Evolutionary conservation across 2,113 vertebrate species (phyloP).

Genomic region (Thermophis baileyi): DNA sequence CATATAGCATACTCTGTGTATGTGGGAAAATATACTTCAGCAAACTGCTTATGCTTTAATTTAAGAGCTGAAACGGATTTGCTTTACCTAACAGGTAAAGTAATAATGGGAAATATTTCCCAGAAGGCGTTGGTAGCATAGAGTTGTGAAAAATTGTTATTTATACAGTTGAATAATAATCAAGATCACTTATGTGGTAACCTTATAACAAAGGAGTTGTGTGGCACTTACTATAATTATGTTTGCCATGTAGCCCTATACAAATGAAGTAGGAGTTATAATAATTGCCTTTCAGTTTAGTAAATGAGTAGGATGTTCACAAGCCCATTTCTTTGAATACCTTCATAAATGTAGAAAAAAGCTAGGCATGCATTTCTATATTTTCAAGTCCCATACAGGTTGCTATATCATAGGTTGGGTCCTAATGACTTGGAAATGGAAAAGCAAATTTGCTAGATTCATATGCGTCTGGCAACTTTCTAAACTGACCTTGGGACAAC

Average conservation of each 20-base stretch:
- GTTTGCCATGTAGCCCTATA: neutral
- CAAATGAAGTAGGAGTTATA: slow-evolving; percentile 1
- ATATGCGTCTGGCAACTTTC: neutral
- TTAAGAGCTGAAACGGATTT: neutral
- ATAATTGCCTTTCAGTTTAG: neutral
- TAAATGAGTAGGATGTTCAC: neutral
- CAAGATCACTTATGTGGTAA: neutral
- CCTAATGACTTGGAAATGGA: neutral
- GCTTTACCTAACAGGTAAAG: neutral
- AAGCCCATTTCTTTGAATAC: neutral
- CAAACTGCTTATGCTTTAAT: neutral
- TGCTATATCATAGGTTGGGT: neutral
- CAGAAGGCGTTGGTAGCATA: neutral
- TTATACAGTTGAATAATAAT: slow-evolving; percentile 12
- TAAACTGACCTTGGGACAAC: neutral
- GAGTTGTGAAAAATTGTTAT: neutral
- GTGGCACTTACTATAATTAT: slow-evolving; percentile 1
- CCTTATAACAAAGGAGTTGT: slow-evolving; percentile 1
- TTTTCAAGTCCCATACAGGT: neutral
- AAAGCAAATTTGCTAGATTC: neutral
- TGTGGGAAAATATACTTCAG: neutral
- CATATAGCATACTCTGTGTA: too few species aligned
- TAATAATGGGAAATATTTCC: neutral
- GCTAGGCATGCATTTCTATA: neutral
- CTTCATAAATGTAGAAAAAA: neutral